A percentile compares a stretch with the other conserved stretches of the same genome.
Evolutionary conservation across 2,888 invertebrate species (phyloP).

Genomic region (Nemurella pictetii): DNA sequence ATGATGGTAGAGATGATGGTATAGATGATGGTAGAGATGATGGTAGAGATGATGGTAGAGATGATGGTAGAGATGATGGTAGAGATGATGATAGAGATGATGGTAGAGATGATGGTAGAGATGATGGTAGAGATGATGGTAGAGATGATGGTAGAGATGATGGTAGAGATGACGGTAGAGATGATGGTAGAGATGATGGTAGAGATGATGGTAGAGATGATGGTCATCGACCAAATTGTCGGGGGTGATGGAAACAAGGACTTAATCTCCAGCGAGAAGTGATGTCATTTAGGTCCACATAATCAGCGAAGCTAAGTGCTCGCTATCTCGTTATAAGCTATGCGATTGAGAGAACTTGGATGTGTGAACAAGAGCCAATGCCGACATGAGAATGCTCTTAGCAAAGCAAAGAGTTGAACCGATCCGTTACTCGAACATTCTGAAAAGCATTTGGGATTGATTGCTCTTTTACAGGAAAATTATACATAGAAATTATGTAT

Average conservation of each 20-base stretch:
- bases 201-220: background rate
- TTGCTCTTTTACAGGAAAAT: background rate
- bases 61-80: background rate
- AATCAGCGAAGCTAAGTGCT: background rate
- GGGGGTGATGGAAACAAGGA: constrained; percentile 8
- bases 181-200: too few species aligned
- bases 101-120: background rate
- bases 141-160: background rate
- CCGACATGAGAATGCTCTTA: constrained; percentile 34
- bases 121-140: background rate
- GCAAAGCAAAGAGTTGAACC: background rate
- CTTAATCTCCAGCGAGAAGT: constrained; percentile 1
- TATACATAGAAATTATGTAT: constrained; percentile 11
- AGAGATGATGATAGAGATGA: background rate
- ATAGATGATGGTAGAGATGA: background rate
- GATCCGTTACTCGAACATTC: background rate
- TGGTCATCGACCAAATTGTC: constrained; percentile 5
- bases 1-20: background rate
- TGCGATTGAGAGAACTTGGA: background rate
- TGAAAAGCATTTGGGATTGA: background rate
- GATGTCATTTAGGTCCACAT: background rate
- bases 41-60: background rate
- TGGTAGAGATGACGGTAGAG: background rate
- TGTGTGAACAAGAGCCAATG: constrained; percentile 29
- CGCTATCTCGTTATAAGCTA: background rate